Conservation (phyloP, 2,888 invertebrate genomes). For the Hoplodrina ambigua region DNA sequence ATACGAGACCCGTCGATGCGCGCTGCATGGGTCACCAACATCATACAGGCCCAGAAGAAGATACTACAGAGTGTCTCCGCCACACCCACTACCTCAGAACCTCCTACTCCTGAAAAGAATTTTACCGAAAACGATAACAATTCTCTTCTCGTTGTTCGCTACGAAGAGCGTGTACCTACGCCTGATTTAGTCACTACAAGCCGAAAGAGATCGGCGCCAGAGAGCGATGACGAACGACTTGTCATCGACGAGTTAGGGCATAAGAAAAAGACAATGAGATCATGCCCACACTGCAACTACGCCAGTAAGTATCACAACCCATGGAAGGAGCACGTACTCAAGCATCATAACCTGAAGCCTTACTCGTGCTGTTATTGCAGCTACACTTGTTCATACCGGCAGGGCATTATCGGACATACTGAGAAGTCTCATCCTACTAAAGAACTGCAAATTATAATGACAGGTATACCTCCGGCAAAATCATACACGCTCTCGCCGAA, state of each 20-base stretch:
- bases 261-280: constrained; percentile 22
- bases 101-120: constrained; percentile 32
- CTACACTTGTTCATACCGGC: constrained; percentile 68
- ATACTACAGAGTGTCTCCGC: constrained; percentile 61
- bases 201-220: constrained; percentile 60
- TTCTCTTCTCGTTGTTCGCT: constrained; percentile 81
- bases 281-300: constrained; percentile 78
- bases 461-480: constrained; percentile 61
- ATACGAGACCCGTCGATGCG: constrained; percentile 73
- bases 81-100: constrained; percentile 9
- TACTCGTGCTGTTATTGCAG: constrained; percentile 83
- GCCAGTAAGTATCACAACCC: constrained; percentile 57
- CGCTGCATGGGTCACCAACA: constrained; percentile 76
- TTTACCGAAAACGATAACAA: constrained; percentile 73
- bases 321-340: constrained; percentile 81
- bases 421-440: constrained; percentile 70
- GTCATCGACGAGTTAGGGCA: constrained; percentile 73
- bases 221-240: constrained; percentile 77
- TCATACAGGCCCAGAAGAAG: constrained; percentile 72
- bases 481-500: not conserved
- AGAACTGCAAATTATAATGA: constrained; percentile 49
- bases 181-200: constrained; percentile 65
- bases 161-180: constrained; percentile 76
- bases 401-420: constrained; percentile 75
- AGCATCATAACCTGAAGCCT: constrained; percentile 86